Percentiles rank a stretch among this genome's conserved stretches.
Conservation (phyloP, 2,113 vertebrate genomes). For the Odocoileus hemionus region DNA sequence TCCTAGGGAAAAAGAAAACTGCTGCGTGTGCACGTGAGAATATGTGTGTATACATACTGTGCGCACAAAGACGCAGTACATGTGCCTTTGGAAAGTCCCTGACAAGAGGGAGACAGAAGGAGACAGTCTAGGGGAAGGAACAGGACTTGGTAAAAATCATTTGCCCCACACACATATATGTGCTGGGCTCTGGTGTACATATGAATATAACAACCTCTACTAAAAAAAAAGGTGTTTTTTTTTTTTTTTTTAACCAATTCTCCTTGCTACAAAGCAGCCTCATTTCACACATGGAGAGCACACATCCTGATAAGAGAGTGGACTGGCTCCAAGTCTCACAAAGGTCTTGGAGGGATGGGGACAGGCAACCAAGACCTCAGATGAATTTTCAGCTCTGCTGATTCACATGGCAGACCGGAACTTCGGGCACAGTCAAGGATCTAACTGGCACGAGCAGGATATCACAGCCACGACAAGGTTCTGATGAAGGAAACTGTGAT, state of each 20-base stretch:
- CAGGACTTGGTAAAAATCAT: neutral
- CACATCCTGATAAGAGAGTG: neutral
- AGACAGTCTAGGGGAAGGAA: neutral
- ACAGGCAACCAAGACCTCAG: neutral
- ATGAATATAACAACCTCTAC: neutral
- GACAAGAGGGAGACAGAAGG: neutral
- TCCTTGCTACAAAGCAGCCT: neutral
- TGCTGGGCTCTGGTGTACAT: neutral
- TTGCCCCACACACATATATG: neutral
- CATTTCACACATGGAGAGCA: neutral
- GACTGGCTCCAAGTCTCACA: neutral
- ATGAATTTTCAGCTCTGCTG: constrained; percentile 29
- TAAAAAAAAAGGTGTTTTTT: neutral
- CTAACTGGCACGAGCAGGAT: neutral
- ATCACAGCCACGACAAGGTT: neutral
- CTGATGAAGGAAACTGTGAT: neutral
- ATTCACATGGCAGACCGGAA: neutral
- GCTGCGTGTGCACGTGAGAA: neutral
- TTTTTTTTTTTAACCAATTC: neutral
- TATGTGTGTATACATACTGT: too few species aligned
- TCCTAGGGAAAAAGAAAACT: neutral
- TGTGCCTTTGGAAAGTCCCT: neutral
- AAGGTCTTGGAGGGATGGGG: neutral
- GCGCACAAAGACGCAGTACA: neutral
- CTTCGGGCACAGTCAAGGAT: neutral